Conservation (phyloP, 2,797 vertebrate species). For the Pseudochaenichthys georgianus region DNA sequence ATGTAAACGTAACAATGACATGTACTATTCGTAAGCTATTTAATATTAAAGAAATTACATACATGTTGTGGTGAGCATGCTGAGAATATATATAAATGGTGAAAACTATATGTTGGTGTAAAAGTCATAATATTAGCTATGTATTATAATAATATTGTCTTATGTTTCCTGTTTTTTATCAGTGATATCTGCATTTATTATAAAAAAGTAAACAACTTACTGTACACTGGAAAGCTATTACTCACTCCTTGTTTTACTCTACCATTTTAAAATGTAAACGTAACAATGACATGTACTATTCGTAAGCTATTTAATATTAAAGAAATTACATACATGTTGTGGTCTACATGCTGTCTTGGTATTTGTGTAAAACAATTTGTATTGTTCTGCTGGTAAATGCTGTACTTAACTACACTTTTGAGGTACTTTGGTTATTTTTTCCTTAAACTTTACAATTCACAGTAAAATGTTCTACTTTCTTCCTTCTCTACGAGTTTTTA, state of each 20-base stretch:
- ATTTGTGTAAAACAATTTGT: background rate
- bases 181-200: background rate
- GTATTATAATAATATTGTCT: background rate
- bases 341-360: background rate
- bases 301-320: background rate
- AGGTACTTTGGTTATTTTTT: too few relatives aligned
- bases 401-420: too few relatives aligned
- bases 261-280: background rate
- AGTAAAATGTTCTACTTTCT: too few relatives aligned
- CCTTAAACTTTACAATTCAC: too few relatives aligned
- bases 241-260: background rate
- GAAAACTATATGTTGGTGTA: background rate
- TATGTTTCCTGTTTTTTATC: background rate
- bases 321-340: too few relatives aligned
- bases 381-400: background rate
- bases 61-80: background rate
- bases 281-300: background rate
- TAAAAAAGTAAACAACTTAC: background rate
- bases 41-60: too few relatives aligned
- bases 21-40: background rate
- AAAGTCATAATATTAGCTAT: background rate
- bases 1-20: background rate
- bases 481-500: too few relatives aligned
- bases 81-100: slow-evolving; percentile 2
- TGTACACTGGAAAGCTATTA: background rate